Conservation (phyloP, 2,113 vertebrate species). For the Tretioscincus oriximinensis region DNA sequence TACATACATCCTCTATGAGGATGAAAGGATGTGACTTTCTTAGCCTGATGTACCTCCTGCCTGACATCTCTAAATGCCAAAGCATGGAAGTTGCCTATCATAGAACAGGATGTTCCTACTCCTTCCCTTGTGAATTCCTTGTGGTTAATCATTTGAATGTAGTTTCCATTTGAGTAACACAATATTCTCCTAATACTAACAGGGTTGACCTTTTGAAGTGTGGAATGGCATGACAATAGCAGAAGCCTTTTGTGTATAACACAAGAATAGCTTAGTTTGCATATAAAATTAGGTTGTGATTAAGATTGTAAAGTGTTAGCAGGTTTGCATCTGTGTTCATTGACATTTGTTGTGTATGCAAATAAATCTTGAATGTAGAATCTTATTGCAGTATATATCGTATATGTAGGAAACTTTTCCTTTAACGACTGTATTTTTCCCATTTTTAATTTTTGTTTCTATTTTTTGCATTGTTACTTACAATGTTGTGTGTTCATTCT, state of each 20-base stretch:
- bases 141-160: background rate
- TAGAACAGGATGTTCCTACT: no score
- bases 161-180: conserved; percentile 8
- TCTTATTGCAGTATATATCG: background rate
- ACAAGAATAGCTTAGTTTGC: background rate
- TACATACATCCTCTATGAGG: no score
- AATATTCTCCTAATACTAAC: conserved; percentile 4
- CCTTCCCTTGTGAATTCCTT: background rate
- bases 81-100: no score
- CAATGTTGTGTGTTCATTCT: background rate
- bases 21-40: no score
- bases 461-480: background rate
- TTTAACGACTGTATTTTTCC: background rate
- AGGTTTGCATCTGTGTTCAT: background rate
- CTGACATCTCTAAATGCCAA: no score
- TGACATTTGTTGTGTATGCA: background rate
- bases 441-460: background rate
- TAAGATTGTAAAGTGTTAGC: background rate
- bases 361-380: background rate
- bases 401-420: background rate
- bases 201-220: conserved; percentile 9
- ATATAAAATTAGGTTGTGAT: background rate
- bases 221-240: background rate
- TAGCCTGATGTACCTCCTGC: no score
- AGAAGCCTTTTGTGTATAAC: conserved; percentile 16